Evolutionary conservation across 1,140 invertebrate genomes (phyloP).

Genomic region (Eumaeus atala): DNA sequence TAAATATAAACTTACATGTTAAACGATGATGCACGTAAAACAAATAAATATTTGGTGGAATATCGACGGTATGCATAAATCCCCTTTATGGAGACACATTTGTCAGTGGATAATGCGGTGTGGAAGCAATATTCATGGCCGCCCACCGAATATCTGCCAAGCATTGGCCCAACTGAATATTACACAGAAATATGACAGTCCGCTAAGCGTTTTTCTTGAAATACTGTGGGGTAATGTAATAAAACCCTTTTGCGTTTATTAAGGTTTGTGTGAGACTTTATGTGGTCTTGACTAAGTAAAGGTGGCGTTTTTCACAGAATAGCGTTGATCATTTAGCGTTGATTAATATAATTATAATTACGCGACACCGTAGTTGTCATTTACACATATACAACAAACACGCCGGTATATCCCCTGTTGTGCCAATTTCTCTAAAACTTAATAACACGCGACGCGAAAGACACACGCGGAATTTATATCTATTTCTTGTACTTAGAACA

Average conservation of each 20-base stretch:
- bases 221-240: constrained; percentile 9
- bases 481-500: too few species aligned
- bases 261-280: not conserved
- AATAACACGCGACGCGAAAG: too few species aligned
- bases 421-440: too few species aligned
- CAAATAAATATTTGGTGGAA: constrained; percentile 19
- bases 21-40: constrained; percentile 14
- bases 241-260: constrained; percentile 5
- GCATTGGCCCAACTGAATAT: constrained; percentile 16
- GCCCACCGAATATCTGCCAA: constrained; percentile 12
- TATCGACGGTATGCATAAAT: constrained; percentile 25
- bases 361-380: too few species aligned
- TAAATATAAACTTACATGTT: too few species aligned
- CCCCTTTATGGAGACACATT: constrained; percentile 24
- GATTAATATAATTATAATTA: too few species aligned
- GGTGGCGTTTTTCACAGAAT: too few species aligned
- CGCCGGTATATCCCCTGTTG: too few species aligned
- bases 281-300: too few species aligned
- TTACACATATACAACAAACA: too few species aligned
- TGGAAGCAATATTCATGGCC: constrained; percentile 19
- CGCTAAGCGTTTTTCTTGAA: constrained; percentile 10
- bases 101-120: constrained; percentile 24
- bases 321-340: too few species aligned
- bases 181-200: constrained; percentile 7
- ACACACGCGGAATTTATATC: too few species aligned